Percentiles rank a stretch among this genome's conserved stretches.
phyloP scores from a whole-genome alignment of 2,888 invertebrate species.

The Latheticus oryzae region DNA sequence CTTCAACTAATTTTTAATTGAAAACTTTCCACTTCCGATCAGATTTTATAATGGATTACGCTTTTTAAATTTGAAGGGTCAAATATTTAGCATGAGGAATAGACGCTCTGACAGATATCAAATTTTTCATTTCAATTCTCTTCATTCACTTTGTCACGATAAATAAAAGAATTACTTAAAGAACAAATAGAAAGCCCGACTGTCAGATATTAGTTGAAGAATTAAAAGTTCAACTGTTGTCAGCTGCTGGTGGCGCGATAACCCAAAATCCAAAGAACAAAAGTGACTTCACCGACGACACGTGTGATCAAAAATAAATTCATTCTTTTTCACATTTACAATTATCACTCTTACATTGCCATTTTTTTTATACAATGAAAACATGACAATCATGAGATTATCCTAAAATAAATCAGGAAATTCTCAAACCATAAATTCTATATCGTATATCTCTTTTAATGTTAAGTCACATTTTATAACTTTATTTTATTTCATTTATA shows the following conservation, averaged over 20 bases:
- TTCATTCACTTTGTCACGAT: slow-evolving; percentile 57
- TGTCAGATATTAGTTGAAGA: slow-evolving; percentile 56
- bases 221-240: slow-evolving; percentile 58
- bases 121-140: slow-evolving; percentile 60
- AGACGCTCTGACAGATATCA: slow-evolving; percentile 49
- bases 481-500: no score
- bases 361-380: no score
- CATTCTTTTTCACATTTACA: slow-evolving; percentile 2
- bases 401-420: no score
- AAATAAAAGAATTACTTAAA: slow-evolving; percentile 56
- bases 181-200: slow-evolving; percentile 55
- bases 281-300: slow-evolving; percentile 42
- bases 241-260: slow-evolving; percentile 55
- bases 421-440: no score
- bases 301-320: slow-evolving; percentile 46
- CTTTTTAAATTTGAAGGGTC: slow-evolving; percentile 50
- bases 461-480: no score
- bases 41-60: slow-evolving; percentile 45
- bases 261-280: slow-evolving; percentile 40
- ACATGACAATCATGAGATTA: no score
- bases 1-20: slow-evolving; percentile 46
- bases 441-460: no score
- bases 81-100: slow-evolving; percentile 57
- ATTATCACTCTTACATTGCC: slow-evolving; percentile 3
- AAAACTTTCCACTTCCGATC: slow-evolving; percentile 45